phyloP scores from a whole-genome alignment of 2,113 vertebrate species.

The Delphinus delphis region DNA sequence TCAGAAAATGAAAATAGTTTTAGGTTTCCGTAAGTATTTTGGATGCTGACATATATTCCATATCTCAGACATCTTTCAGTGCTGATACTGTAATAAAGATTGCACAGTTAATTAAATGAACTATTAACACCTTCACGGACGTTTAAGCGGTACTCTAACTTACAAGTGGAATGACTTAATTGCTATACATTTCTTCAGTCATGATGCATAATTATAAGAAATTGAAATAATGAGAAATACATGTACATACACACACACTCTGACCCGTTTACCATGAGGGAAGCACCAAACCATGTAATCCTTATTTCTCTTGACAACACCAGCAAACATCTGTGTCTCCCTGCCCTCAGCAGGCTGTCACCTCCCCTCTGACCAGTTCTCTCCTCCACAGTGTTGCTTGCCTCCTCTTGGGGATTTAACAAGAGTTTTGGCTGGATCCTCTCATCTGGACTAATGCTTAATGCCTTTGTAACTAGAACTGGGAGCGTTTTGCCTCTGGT shows the following conservation, averaged over 20 bases:
- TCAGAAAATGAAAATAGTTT: not conserved
- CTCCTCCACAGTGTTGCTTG: not conserved
- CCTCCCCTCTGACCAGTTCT: not conserved
- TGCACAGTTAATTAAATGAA: not conserved
- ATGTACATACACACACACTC: not conserved
- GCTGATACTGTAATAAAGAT: not conserved
- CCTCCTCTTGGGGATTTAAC: not conserved
- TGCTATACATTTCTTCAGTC: not conserved
- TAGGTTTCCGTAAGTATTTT: not conserved
- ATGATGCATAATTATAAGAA: not conserved
- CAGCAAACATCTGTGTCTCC: not conserved
- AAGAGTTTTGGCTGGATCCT: not conserved
- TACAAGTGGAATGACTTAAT: not conserved
- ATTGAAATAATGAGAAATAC: not conserved
- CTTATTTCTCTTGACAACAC: not conserved
- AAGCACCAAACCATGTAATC: not conserved
- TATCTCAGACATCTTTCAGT: not conserved
- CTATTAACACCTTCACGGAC: not conserved
- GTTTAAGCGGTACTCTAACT: not conserved
- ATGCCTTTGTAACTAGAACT: not conserved
- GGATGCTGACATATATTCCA: not conserved
- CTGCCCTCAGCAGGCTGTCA: not conserved
- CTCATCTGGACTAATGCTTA: not conserved
- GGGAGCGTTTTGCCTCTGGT: not conserved
- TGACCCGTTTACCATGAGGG: not conserved